These are phyloP conservation scores for Teinopalpus imperialis DNA, from an alignment of 2,888 invertebrate genomes.

Conservation along the genomic window DNA sequence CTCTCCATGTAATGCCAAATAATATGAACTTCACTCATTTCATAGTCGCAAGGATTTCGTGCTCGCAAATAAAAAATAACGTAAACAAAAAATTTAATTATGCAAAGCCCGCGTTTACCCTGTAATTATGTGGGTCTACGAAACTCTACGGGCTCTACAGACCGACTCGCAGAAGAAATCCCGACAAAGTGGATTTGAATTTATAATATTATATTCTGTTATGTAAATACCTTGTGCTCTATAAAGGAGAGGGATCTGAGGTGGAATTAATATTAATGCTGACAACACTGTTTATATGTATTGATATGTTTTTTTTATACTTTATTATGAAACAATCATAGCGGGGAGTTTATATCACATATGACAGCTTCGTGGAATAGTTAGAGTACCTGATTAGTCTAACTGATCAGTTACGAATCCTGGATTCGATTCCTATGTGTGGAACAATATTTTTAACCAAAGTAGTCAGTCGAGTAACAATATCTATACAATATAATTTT, in stretches of 20 bases:
- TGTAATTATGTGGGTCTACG: conserved; percentile 11
- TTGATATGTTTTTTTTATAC: too few species aligned
- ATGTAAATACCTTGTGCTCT: not conserved
- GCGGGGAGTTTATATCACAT: not conserved
- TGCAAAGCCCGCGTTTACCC: conserved; percentile 5
- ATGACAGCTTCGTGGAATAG: not conserved
- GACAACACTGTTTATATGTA: too few species aligned
- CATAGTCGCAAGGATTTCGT: not conserved
- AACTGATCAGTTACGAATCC: too few species aligned
- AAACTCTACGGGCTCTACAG: not conserved
- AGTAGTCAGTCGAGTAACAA: too few species aligned
- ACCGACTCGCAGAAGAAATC: conserved; percentile 1
- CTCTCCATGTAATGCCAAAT: not conserved
- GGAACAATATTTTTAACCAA: too few species aligned
- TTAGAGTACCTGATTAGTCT: not conserved
- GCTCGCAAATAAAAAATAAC: conserved; percentile 1
- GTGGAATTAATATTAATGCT: too few species aligned
- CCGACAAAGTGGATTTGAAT: conserved; percentile 1
- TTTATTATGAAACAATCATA: too few species aligned
- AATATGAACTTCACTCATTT: not conserved
- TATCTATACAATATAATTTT: too few species aligned
- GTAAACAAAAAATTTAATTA: conserved; percentile 14
- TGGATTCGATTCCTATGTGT: too few species aligned
- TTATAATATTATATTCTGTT: conserved; percentile 1
- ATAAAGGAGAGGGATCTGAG: not conserved